Evolutionary conservation across 2,888 invertebrate genomes (phyloP), one percentile per base, ranked within the genome.

Genomic region (Nomada fabriciana): DNA sequence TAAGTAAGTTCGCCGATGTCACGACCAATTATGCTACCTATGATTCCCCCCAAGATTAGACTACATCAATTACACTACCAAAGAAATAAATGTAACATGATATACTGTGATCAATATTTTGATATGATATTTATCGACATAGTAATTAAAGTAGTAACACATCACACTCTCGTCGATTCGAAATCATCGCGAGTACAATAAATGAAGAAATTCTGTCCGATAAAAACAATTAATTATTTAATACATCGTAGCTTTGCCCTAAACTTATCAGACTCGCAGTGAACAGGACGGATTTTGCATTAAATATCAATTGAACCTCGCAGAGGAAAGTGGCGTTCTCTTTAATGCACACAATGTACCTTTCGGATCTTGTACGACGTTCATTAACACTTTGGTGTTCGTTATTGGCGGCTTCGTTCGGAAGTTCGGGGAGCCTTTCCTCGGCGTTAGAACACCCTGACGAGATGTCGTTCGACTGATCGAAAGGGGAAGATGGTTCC

Each of bases 321-420:
- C 7, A 29, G 5, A 18, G 0, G 25, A 53, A 10, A 2, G n/a
- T 10, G 23, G 11, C 20, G 10, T 4, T 5, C 15, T 18, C 43
- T 18, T 23, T 11, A 42, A 64, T 11, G 15, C 25, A 57, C 15
- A 57, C 15, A 64, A 25, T 64, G 76, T 93, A 93, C 93, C 93
- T 93, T 89, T 93, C 93, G 25, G 93, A 93, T 75, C 91, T 90
- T 29, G 92, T 91, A 60, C 92, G 91, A 36, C 83, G 89, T 7
- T 87, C 87, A 69, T 83, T 68, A 80, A 83, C 75, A 55, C 63
- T 42, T 71, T 29, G 77, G 2, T 20, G 78, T 23, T 82, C 80
- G 73, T 61, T 63, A 65, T 52, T 43, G 59, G 43, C 43, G 36
- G 53, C 55, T 64, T 87, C 81, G 76, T 64, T 71, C n/a, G 63